phyloP scores from a whole-genome alignment of 53 echinoderm and acorn worm species.

The Pentamera pediparva region DNA sequence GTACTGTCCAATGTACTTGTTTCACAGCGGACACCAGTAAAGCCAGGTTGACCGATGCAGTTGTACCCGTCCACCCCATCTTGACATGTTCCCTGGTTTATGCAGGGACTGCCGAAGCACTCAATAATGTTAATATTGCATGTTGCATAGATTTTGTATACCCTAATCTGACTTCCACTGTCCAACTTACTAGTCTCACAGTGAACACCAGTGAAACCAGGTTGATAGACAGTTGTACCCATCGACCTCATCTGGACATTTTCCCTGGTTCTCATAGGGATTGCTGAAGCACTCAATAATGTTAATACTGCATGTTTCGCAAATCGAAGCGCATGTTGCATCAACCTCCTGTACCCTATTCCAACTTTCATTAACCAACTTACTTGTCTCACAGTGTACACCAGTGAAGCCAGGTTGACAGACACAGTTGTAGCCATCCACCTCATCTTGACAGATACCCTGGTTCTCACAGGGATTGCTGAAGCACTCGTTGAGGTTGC shows the following conservation, averaged over 20 bases:
- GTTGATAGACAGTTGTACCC: too few relatives aligned
- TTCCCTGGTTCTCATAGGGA: too few relatives aligned
- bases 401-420: conserved; percentile 56
- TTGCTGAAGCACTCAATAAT: too few relatives aligned
- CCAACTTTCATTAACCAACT: too few relatives aligned
- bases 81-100: conserved; percentile 49
- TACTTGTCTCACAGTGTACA: conserved; percentile 50
- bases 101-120: conserved; percentile 49
- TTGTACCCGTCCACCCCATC: conserved; percentile 49
- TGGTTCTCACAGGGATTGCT: conserved; percentile 55
- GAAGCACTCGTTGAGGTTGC: conserved; percentile 54
- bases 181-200: too few relatives aligned
- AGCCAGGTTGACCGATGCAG: conserved; percentile 53
- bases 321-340: too few relatives aligned
- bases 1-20: conserved; percentile 58
- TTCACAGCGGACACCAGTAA: conserved; percentile 45
- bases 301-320: too few relatives aligned
- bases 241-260: too few relatives aligned
- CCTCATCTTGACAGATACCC: conserved; percentile 54
- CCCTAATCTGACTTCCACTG: too few relatives aligned
- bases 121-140: conserved; percentile 55
- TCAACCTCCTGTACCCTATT: too few relatives aligned
- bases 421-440: conserved; percentile 49
- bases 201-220: too few relatives aligned
- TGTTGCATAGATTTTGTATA: too few relatives aligned